Evolutionary conservation across 2,113 vertebrate species (phyloP).

Genomic region (Otocyon megalotis): DNA sequence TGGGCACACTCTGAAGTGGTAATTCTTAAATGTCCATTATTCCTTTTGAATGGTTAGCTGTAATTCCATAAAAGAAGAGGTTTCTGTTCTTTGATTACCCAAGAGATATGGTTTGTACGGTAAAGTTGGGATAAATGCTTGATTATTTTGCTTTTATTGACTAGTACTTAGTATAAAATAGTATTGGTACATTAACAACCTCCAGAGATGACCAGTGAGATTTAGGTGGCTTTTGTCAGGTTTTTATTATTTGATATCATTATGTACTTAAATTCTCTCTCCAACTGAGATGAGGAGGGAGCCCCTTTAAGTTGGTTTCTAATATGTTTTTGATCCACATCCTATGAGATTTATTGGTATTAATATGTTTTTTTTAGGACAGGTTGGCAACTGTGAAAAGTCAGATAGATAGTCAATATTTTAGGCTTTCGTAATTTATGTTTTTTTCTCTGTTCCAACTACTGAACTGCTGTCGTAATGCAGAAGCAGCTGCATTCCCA

Average conservation of each 20-base stretch:
- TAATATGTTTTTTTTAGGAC: background rate
- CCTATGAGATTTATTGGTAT: background rate
- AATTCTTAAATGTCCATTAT: background rate
- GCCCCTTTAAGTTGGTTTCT: background rate
- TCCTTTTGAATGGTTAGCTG: background rate
- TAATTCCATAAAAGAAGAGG: background rate
- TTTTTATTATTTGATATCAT: background rate
- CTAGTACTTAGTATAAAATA: background rate
- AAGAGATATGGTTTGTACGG: background rate
- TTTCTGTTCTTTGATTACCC: background rate
- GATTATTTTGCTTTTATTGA: background rate
- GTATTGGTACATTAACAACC: background rate
- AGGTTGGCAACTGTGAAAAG: background rate
- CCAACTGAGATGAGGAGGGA: background rate
- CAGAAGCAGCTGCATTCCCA: background rate
- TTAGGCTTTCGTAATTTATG: background rate
- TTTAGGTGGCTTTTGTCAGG: background rate
- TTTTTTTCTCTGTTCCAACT: background rate
- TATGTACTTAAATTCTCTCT: background rate
- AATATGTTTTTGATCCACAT: background rate
- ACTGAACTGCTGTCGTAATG: background rate
- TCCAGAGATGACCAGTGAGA: background rate
- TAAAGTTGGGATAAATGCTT: background rate
- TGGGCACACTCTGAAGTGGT: background rate
- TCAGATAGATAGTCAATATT: background rate